A percentile compares a stretch with the other conserved stretches of the same genome.
Evolutionary conservation across 2,113 vertebrate genomes (phyloP).

Genomic region (Tringa solitaria): DNA sequence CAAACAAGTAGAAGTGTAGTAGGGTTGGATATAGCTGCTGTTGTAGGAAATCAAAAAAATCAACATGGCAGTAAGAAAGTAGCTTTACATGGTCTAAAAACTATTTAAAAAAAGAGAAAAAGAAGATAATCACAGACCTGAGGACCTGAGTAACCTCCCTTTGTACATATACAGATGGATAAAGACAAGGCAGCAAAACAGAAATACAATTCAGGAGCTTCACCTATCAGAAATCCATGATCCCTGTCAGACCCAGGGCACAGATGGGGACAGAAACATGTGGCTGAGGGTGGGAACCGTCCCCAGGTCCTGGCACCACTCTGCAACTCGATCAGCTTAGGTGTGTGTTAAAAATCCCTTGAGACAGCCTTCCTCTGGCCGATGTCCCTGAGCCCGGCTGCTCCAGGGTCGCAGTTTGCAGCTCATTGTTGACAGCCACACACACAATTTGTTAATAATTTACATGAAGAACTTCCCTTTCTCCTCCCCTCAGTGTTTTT

Average conservation of each 20-base stretch:
- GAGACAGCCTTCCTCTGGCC: neutral
- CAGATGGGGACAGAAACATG: accelerated
- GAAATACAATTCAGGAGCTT: neutral
- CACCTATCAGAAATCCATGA: neutral
- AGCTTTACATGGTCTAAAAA: neutral
- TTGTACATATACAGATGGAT: neutral
- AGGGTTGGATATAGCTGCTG: neutral
- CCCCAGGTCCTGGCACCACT: neutral
- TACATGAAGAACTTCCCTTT: neutral
- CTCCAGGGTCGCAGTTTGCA: neutral
- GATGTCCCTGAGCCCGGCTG: accelerated
- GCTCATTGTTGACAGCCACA: neutral
- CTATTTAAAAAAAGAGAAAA: neutral
- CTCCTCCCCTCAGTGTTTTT: neutral
- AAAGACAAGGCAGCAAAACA: neutral
- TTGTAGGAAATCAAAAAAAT: neutral
- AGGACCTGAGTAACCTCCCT: neutral
- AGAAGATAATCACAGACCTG: neutral
- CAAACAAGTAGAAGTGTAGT: neutral
- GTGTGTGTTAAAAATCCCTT: neutral
- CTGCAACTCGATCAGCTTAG: neutral
- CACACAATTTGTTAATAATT: neutral
- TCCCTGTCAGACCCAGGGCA: neutral
- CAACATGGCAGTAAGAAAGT: neutral
- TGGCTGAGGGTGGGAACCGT: neutral